Evolutionary conservation across 2,797 vertebrate species (phyloP).

Genomic region (Esox masquinongy): DNA sequence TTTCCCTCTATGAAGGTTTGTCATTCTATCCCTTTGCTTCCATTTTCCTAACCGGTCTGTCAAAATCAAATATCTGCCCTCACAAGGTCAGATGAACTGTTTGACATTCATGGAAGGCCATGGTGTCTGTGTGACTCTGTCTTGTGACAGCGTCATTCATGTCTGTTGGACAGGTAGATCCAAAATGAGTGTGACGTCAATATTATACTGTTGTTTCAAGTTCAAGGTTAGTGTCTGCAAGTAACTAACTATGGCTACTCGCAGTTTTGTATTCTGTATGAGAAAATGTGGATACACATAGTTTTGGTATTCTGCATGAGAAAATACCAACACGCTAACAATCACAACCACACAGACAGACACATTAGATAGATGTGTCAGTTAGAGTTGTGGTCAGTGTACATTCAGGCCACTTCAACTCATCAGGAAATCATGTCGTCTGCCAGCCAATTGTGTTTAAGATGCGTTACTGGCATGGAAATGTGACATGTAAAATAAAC

Average conservation of each 20-base stretch:
- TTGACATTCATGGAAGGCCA: not conserved
- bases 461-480: conserved; percentile 64
- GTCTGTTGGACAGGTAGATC: not conserved
- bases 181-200: not conserved
- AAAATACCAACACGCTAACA: too few species aligned
- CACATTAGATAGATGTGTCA: too few species aligned
- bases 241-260: too few species aligned
- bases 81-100: not conserved
- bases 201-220: not conserved
- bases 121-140: not conserved
- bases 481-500: conserved; percentile 10
- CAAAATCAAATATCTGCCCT: not conserved
- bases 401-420: conserved; percentile 60
- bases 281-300: too few species aligned
- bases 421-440: not conserved
- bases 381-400: conserved; percentile 52
- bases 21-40: not conserved
- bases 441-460: conserved; percentile 42
- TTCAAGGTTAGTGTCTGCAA: too few species aligned
- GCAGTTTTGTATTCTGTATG: too few species aligned
- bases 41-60: not conserved
- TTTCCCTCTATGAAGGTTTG: not conserved
- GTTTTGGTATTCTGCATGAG: too few species aligned
- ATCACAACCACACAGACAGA: too few species aligned
- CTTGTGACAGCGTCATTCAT: not conserved